Evolutionary conservation across 2,888 invertebrate species (phyloP).

Genomic region (Leptarthrus brevirostris): DNA sequence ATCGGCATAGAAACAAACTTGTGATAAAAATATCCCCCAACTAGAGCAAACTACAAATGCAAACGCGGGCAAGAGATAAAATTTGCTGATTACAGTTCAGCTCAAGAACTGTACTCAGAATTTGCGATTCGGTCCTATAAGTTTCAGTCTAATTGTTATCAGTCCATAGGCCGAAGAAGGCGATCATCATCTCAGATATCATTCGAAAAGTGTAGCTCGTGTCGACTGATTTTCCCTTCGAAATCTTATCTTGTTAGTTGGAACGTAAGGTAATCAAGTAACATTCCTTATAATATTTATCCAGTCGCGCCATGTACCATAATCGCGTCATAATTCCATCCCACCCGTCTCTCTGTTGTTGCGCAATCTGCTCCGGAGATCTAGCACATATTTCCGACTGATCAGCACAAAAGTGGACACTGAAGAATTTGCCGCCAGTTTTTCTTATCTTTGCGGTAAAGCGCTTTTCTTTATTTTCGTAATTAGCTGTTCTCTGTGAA

Average conservation of each 20-base stretch:
- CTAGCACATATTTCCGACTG: constrained; percentile 5
- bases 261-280: constrained; percentile 15
- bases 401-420: constrained; percentile 8
- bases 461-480: neutral
- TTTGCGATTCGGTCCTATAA: neutral
- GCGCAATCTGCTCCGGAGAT: neutral
- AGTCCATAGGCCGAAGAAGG: neutral
- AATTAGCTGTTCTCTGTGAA: neutral
- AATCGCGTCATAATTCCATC: neutral
- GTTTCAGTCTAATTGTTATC: neutral
- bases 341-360: neutral
- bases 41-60: neutral
- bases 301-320: constrained; percentile 15
- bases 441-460: neutral
- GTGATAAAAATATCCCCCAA: neutral
- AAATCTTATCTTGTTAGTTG: constrained; percentile 3
- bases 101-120: neutral
- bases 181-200: constrained; percentile 14
- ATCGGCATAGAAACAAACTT: neutral
- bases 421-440: neutral
- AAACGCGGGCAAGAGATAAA: neutral
- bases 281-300: constrained; percentile 8
- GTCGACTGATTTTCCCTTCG: neutral
- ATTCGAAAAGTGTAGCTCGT: neutral
- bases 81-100: neutral